These are phyloP conservation scores for Adelges cooleyi DNA, from an alignment of 1,140 invertebrate species.

Conservation along the genomic window DNA sequence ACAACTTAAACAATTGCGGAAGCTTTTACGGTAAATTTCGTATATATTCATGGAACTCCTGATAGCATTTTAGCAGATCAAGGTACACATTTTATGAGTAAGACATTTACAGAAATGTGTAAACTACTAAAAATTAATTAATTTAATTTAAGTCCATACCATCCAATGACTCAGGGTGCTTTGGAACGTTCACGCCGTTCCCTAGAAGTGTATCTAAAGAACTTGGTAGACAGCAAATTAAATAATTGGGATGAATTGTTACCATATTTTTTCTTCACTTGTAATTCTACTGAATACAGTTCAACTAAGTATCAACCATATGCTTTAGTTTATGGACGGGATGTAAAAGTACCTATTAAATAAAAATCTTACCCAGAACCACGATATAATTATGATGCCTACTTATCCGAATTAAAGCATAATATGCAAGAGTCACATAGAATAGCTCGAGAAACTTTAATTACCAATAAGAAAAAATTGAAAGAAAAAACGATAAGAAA, in stretches of 20 bases:
- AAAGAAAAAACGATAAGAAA: conserved; percentile 36
- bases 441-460: too few species aligned
- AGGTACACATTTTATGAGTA: conserved; percentile 37
- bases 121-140: conserved; percentile 37
- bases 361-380: neutral
- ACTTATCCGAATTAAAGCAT: neutral
- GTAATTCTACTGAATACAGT: conserved; percentile 40
- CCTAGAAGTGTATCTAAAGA: conserved; percentile 38
- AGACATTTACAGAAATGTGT: conserved; percentile 35
- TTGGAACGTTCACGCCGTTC: conserved; percentile 38
- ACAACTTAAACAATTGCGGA: conserved; percentile 36
- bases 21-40: conserved; percentile 30
- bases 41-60: conserved; percentile 35
- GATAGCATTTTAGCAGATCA: conserved; percentile 38
- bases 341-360: too few species aligned
- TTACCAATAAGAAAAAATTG: conserved; percentile 36
- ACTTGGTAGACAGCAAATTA: conserved; percentile 37
- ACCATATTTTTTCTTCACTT: conserved; percentile 39
- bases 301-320: conserved; percentile 38
- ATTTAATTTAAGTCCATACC: conserved; percentile 28
- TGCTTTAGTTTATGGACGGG: conserved; percentile 20
- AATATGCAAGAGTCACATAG: conserved; percentile 36
- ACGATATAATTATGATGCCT: neutral
- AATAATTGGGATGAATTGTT: conserved; percentile 40
- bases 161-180: conserved; percentile 36